A percentile compares a stretch with the other conserved stretches of the same genome.
phyloP scores from a whole-genome alignment of 1,140 invertebrate genomes.

The Bombus waltoni region DNA sequence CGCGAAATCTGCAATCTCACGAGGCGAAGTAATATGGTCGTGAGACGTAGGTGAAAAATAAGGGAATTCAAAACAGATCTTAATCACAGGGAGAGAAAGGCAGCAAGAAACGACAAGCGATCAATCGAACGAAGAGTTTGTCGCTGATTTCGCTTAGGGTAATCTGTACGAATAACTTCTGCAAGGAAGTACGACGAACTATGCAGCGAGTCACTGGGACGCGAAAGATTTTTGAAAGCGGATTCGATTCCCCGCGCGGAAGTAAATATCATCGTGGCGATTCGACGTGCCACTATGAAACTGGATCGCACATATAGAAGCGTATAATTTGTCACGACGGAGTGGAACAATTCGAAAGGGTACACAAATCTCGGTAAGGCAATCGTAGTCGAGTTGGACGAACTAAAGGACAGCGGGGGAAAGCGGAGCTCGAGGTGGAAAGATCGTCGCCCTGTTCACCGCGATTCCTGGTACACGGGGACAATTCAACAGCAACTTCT shows the following conservation, averaged over 20 bases:
- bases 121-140: constrained; percentile 19
- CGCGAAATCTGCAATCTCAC: not conserved
- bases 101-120: not conserved
- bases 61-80: constrained; percentile 22
- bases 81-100: not conserved
- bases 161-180: constrained; percentile 1
- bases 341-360: not conserved
- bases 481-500: constrained; percentile 59
- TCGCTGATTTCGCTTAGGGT: not conserved
- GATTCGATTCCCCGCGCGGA: not conserved
- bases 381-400: not conserved
- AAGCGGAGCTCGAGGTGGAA: constrained; percentile 52
- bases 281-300: not conserved
- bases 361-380: not conserved
- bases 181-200: not conserved
- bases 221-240: constrained; percentile 18
- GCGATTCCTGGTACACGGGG: constrained; percentile 30
- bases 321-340: constrained; percentile 42
- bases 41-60: not conserved
- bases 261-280: constrained; percentile 31
- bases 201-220: not conserved
- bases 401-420: constrained; percentile 39
- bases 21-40: not conserved
- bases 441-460: constrained; percentile 56
- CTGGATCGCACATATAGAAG: constrained; percentile 14